Conservation (phyloP, 1,140 invertebrate species). For the Bombus fervidus region DNA sequence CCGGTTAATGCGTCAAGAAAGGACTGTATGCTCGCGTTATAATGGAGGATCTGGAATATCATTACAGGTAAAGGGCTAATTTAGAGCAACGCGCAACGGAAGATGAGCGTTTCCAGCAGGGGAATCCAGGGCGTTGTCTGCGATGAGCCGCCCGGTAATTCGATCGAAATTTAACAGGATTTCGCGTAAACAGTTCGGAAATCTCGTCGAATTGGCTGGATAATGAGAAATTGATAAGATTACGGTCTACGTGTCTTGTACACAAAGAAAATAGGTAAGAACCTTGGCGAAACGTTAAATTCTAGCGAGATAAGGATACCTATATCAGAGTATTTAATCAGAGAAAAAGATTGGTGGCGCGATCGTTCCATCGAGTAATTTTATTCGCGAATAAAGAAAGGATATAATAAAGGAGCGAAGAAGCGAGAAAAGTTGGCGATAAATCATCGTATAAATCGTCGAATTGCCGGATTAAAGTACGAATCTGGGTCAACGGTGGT, state of each 20-base stretch:
- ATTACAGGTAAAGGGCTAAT: constrained; percentile 56
- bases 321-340: too few relatives aligned
- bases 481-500: too few relatives aligned
- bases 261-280: too few relatives aligned
- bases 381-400: too few relatives aligned
- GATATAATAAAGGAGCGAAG: too few relatives aligned
- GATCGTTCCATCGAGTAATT: too few relatives aligned
- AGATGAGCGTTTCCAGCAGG: constrained; percentile 39
- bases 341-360: too few relatives aligned
- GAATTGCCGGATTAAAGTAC: not conserved
- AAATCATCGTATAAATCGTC: too few relatives aligned
- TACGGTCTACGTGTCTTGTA: not conserved
- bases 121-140: constrained; percentile 14
- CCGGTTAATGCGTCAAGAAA: constrained; percentile 51
- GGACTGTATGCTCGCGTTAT: constrained; percentile 30
- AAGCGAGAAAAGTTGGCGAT: too few relatives aligned
- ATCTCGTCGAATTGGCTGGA: not conserved
- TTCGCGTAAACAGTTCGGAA: constrained; percentile 16
- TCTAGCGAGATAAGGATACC: too few relatives aligned
- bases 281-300: too few relatives aligned
- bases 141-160: not conserved
- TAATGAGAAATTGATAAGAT: not conserved
- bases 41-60: constrained; percentile 48
- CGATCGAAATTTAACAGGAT: constrained; percentile 28
- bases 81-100: constrained; percentile 39